Percentiles rank a stretch among this genome's conserved stretches.
Conservation (phyloP, 2,888 invertebrate genomes). For the Standfussiana lucernea region DNA sequence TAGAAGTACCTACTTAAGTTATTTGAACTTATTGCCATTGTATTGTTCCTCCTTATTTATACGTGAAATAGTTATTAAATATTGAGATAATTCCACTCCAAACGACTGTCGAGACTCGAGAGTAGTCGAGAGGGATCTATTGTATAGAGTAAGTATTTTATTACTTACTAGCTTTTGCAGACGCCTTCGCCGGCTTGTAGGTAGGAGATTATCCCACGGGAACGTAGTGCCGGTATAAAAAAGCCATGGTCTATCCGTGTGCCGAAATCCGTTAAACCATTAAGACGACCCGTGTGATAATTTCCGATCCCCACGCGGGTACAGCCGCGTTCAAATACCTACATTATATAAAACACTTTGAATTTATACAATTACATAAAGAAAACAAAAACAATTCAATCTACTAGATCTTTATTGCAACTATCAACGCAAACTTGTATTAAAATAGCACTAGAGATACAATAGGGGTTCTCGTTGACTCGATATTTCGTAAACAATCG, state of each 20-base stretch:
- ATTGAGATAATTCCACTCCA: neutral
- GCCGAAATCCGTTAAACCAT: neutral
- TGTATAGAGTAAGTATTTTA: conserved; percentile 5
- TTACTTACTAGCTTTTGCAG: neutral
- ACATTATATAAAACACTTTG: too few species aligned
- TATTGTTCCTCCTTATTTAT: neutral
- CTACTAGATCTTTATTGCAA: neutral
- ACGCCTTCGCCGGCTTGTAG: neutral
- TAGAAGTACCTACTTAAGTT: neutral
- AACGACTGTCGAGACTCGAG: neutral
- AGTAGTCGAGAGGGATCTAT: neutral
- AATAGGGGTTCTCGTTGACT: conserved; percentile 39
- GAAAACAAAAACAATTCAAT: neutral
- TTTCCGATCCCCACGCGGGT: neutral
- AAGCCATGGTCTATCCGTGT: neutral
- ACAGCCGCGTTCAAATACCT: neutral
- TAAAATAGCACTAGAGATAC: conserved; percentile 18
- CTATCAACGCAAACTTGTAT: conserved; percentile 18
- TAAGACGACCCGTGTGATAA: neutral
- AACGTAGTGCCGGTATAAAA: neutral
- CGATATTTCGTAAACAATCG: conserved; percentile 50
- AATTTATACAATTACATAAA: neutral
- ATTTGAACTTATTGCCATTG: conserved; percentile 5
- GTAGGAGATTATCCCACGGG: neutral
- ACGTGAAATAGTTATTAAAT: conserved; percentile 2